phyloP scores from a whole-genome alignment of 1,140 invertebrate species.

The Zaprionus ornatus region DNA sequence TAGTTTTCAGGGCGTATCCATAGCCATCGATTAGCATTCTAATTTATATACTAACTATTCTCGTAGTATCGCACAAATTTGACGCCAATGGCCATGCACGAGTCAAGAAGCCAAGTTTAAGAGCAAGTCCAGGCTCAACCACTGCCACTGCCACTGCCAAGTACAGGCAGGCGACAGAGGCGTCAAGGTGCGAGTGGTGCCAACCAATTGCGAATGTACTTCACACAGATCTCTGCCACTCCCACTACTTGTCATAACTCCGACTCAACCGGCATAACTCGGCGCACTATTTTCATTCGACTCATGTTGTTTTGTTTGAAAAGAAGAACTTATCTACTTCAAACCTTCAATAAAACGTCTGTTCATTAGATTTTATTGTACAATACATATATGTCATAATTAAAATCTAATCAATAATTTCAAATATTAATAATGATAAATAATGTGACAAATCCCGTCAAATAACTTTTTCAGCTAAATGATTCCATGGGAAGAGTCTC shows the following conservation, averaged over 20 bases:
- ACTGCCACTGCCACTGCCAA: slow-evolving; percentile 25
- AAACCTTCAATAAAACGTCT: too few species aligned
- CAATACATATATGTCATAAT: too few species aligned
- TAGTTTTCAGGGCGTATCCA: slow-evolving; percentile 73
- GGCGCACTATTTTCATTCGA: neutral
- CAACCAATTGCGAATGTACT: neutral
- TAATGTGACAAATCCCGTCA: too few species aligned
- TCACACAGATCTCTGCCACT: neutral
- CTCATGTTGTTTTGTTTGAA: neutral
- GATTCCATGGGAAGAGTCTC: neutral
- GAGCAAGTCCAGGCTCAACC: slow-evolving; percentile 13
- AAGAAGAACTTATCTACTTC: too few species aligned
- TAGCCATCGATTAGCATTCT: slow-evolving; percentile 78
- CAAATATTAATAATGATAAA: too few species aligned
- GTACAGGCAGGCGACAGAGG: slow-evolving; percentile 10
- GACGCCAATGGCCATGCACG: slow-evolving; percentile 72
- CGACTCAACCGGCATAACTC: neutral
- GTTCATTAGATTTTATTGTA: too few species aligned
- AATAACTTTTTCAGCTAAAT: neutral
- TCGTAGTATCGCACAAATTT: slow-evolving; percentile 54
- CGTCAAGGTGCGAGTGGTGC: neutral
- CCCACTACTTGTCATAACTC: slow-evolving; percentile 4
- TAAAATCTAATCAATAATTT: too few species aligned
- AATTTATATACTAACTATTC: slow-evolving; percentile 75
- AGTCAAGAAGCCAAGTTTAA: slow-evolving; percentile 50